Base-by-base conservation (phyloP, 2,888 invertebrate species). In the Drosophila gaucha region DNA sequence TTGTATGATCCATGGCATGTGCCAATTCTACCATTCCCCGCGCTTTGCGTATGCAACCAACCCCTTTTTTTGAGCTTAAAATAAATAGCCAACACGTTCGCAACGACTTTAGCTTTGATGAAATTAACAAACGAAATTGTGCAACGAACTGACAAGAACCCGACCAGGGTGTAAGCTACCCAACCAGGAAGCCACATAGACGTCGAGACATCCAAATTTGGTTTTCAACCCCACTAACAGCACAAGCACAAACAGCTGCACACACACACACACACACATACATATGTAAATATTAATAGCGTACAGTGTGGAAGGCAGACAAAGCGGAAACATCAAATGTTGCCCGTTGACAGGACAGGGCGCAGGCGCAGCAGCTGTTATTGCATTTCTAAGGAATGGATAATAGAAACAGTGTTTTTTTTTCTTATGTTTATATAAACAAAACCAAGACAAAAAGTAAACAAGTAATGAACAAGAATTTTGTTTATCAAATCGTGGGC, bases 61-160 rank as follows among this genome's bases (percentile, higher is more conserved):
- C 73, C 67, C 66, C 66, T 55, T 33, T 41, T n/a, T 26, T 26
- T 56, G 16, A 18, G 56, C 54, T 73, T 47, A 33, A 73, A 63
- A 67, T 64, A 72, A 68, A 64, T 70, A 74, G 28, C 28, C 35
- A 57, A 54, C 56, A 56, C 39, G 20, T 46, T 55, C 12, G 26
- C 6, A 39, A 22, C 55, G 59, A 64, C 67, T 67, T 77, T 76
- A 62, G 65, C 80, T 76, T 76, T 67, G 76, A 74, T 74, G 56
- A 66, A 75, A 68, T 74, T 69, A 67, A 62, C 63, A 74, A 55
- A 52, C 31, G 14, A 74, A 74, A 74, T 66, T 71, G 78, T 59
- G 67, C 71, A 76, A 30, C 63, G 63, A 78, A 50, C 47, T 55
- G 55, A 62, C 64, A 58, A 77, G 47, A 63, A 51, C 60, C 36